Evolutionary conservation across 2,113 vertebrate genomes (phyloP).

Genomic region (Ochotona curzoniae): DNA sequence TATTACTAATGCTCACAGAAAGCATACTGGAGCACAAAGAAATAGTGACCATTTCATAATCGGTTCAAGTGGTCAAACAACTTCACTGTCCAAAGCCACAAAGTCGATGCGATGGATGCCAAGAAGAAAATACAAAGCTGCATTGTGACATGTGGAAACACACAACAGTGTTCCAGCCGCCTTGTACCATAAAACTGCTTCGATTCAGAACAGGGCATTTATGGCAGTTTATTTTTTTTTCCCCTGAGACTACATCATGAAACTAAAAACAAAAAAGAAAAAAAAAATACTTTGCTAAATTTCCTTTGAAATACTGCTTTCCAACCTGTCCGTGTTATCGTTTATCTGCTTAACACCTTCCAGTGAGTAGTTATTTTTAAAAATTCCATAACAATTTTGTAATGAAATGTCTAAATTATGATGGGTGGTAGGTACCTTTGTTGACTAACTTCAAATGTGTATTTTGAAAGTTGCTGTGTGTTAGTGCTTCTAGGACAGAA

Average conservation of each 20-base stretch:
- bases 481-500: slow-evolving; percentile 14
- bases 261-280: background rate
- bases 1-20: background rate
- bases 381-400: background rate
- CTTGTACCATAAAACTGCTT: background rate
- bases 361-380: background rate
- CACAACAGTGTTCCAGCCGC: slow-evolving; percentile 17
- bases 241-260: background rate
- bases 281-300: background rate
- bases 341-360: background rate
- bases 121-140: slow-evolving; percentile 40
- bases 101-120: background rate
- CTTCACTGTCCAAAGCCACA: slow-evolving; percentile 45
- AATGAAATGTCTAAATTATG: background rate
- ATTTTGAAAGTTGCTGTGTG: slow-evolving; percentile 42
- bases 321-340: background rate
- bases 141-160: slow-evolving; percentile 22
- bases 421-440: background rate
- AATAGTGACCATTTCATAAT: slow-evolving; percentile 62
- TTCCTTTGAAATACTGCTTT: slow-evolving; percentile 29
- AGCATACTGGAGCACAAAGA: slow-evolving; percentile 63
- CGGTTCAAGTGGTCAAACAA: slow-evolving; percentile 64
- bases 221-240: background rate
- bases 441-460: background rate
- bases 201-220: slow-evolving; percentile 9